Base-by-base conservation (phyloP, 2,797 vertebrate species). In the Thaleichthys pacificus region DNA sequence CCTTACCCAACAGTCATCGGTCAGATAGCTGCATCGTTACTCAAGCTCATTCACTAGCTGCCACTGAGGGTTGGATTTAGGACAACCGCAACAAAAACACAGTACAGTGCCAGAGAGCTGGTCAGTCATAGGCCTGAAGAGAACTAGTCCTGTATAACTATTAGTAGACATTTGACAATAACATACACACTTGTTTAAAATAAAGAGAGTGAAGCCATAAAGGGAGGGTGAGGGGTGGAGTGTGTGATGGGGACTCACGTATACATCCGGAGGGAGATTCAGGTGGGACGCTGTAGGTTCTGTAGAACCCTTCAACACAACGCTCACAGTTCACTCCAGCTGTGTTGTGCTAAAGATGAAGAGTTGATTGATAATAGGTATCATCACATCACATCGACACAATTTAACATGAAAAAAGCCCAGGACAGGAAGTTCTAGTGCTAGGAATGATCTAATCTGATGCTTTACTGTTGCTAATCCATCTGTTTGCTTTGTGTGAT, bases 241-340 rank as follows among this genome's bases (percentile, higher is more conserved):
- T n/a, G 6, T 26, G 24, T 47, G 69, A 47, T 21, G 0, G 42
- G 26, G 70, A 83, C 96, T 93, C 91, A 99, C 97, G 74, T 89
- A 90, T 95, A 64, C 97, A 99, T 77, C 95, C 94, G 0, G 84
- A 22, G 0, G 91, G 89, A 69, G 95, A 94, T 3, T 91, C 92
- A 0, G 82, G 75, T 0, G 92, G 89, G 22, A 93, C 74, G 7
- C 93, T 91, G 0, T 89, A 76, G 3, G 95, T 95, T 73, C 95
- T 94, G 80, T 93, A 98, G 84, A 93, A 97, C 66, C 96, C 96
- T 19, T 91, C 80, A 2, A 82, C 80, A 81, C 97, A 99, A 61
- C 63, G 85, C 78, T 99, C 97, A 87, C 97, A 99, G 89, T 99
- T 99, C 77, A 95, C 79, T 42, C 97, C 97, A 6, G 92, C 95